Percentiles rank a stretch among this genome's conserved stretches.
Conservation (phyloP, 2,797 vertebrate genomes). For the Cryptoprocta ferox region DNA sequence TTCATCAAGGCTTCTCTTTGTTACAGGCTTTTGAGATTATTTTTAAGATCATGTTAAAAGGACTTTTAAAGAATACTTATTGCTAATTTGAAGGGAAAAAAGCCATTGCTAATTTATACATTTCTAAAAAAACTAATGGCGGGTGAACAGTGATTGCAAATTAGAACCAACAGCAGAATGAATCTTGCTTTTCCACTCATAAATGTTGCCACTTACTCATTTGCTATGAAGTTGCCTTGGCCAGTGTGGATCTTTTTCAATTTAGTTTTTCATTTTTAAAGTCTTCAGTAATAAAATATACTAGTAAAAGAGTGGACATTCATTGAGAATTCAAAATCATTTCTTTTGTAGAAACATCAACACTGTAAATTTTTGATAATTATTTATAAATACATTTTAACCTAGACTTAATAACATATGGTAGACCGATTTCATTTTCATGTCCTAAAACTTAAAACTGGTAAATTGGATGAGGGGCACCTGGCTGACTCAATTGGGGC, state of each 20-base stretch:
- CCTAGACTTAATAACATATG: background rate
- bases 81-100: background rate
- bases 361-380: background rate
- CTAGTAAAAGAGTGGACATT: background rate
- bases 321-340: conserved; percentile 15
- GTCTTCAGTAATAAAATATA: background rate
- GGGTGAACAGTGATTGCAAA: background rate
- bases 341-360: background rate
- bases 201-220: background rate
- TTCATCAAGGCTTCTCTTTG: background rate
- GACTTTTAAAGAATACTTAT: background rate
- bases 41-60: conserved; percentile 7
- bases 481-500: no score
- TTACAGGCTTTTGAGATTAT: background rate
- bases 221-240: background rate
- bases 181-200: background rate
- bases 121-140: background rate
- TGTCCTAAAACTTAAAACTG: background rate
- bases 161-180: background rate
- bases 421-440: background rate
- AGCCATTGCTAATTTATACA: background rate
- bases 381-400: conserved; percentile 2
- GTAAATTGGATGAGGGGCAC: background rate
- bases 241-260: conserved; percentile 1
- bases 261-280: background rate